Conservation (phyloP, 1,140 invertebrate genomes). For the Zaprionus camerounensis region DNA sequence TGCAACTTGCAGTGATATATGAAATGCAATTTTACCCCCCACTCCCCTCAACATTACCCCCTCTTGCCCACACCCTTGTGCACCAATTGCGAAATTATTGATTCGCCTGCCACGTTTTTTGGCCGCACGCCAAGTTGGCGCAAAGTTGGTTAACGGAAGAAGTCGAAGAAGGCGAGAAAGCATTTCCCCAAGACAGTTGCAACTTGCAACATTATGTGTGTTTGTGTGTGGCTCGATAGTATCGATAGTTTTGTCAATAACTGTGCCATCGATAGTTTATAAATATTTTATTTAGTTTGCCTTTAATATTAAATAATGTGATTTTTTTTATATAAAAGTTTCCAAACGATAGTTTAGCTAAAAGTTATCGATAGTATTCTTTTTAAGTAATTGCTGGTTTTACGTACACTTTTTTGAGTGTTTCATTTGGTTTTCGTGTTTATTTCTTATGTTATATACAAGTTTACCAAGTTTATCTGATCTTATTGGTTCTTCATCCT, state of each 20-base stretch:
- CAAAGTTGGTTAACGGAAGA: conserved; percentile 51
- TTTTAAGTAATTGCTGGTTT: no score
- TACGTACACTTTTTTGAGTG: no score
- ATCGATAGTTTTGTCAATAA: background rate
- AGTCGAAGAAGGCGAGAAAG: conserved; percentile 47
- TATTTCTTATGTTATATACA: no score
- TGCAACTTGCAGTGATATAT: conserved; percentile 18
- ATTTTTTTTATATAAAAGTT: no score
- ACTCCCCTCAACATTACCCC: background rate
- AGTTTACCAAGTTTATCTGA: no score
- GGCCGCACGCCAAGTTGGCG: conserved; percentile 64
- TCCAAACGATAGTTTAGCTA: no score
- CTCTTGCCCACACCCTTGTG: conserved; percentile 25
- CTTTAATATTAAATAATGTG: no score
- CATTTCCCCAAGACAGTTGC: conserved; percentile 62
- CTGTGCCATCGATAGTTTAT: background rate
- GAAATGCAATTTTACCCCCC: conserved; percentile 31
- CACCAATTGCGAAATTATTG: conserved; percentile 62
- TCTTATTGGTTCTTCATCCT: no score
- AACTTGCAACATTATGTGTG: conserved; percentile 32
- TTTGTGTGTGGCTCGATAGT: background rate
- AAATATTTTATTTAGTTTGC: no score
- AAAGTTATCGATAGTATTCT: no score
- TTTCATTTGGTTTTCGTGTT: no score
- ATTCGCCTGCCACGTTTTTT: conserved; percentile 52